Evolutionary conservation across 2,797 vertebrate genomes (phyloP), one percentile per base, ranked within the genome.

Genomic region (Ficedula albicollis): DNA sequence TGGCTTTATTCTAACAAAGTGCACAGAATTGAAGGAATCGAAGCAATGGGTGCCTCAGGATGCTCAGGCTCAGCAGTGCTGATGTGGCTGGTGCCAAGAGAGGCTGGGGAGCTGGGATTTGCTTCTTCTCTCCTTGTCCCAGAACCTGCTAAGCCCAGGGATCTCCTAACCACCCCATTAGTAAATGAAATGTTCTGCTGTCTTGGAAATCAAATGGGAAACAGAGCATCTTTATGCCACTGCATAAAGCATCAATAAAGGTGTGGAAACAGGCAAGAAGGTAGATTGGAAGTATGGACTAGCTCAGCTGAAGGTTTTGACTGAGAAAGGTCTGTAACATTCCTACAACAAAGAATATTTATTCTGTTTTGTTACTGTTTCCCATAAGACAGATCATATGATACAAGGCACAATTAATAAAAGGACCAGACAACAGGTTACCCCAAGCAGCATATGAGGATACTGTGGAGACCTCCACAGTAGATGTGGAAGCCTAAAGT

Each of bases 251-350:
- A 2, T 19, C 0, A 6, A 23, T 41, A 58, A 68, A 58, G 4
- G 38, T 52, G 41, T 72, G 32, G 39, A n/a, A 86, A 44, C 7
- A 34, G 18, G 49, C 62, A 54, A 32, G 27, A 85, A n/a, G 8
- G 17, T 39, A 21, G 44, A 55, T 30, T 2, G 0, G 0, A 62
- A 51, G n/a, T 6, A 38, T 16, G 41, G 66, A 30, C 13, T 36
- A 43, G 5, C 20, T 88, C 4, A 4, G 19, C 7, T 15, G 25
- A 59, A 73, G n/a, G 15, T 38, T 44, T 74, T 74, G 34, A 38
- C 29, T 20, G 30, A 62, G 74, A 58, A 44, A 81, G 5, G 9
- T 22, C 43, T 55, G 41, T 59, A 25, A 41, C 0, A 1, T 54
- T 41, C 27, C 27, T 17, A 29, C 39, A 73, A 36, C 15, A 78